Evolutionary conservation across 2,797 vertebrate species (phyloP).

Genomic region (Xiphophorus birchmanni): DNA sequence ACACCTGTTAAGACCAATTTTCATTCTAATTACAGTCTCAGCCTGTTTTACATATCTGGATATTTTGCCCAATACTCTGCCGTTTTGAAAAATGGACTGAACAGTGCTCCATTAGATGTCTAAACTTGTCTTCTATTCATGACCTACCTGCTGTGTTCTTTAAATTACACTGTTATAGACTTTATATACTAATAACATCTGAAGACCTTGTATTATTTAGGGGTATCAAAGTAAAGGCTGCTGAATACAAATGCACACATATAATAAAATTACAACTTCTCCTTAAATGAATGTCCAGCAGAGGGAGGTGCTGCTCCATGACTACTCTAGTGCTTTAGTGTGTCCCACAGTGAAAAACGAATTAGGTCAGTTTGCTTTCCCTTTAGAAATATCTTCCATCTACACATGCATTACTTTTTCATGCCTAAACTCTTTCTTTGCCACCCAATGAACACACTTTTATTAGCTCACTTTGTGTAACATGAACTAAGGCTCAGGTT

Average conservation of each 20-base stretch:
- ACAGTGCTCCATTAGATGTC: too few species aligned
- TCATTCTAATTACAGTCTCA: not conserved
- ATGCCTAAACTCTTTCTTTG: not conserved
- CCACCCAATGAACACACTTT: not conserved
- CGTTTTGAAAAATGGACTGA: not conserved
- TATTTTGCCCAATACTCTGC: not conserved
- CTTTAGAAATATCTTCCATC: slow-evolving; percentile 4
- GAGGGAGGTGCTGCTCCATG: slow-evolving; percentile 51
- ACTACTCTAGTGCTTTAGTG: not conserved
- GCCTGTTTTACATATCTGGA: not conserved
- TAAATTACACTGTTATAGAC: not conserved
- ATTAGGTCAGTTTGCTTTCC: slow-evolving; percentile 12
- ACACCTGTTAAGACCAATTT: not conserved
- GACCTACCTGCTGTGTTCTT: not conserved
- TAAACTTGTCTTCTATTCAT: too few species aligned
- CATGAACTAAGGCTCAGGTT: not conserved
- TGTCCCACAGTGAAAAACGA: not conserved
- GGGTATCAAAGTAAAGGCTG: not conserved
- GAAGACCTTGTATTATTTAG: not conserved
- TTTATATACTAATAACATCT: not conserved
- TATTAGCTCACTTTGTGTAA: not conserved
- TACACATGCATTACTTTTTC: not conserved
- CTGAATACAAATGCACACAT: not conserved
- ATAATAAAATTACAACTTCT: too few species aligned
- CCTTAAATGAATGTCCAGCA: slow-evolving; percentile 19